Base-by-base conservation (phyloP, 2,888 invertebrate genomes). In the Anarsia innoxiella region DNA sequence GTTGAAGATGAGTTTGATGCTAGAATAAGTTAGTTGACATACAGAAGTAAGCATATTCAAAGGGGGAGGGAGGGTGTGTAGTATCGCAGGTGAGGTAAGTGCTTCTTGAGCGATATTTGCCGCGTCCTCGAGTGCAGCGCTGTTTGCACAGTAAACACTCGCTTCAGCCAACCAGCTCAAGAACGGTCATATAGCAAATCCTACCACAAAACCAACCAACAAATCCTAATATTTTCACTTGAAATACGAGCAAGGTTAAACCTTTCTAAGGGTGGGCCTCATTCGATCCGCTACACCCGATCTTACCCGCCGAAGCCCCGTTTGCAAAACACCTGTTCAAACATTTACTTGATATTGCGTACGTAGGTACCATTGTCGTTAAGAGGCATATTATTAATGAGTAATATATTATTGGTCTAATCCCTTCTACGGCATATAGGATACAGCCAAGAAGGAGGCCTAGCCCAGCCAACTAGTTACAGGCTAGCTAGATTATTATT, bases 141-240 rank as follows among this genome's bases (percentile, higher is more conserved):
- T 78, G 69, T 82, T 77, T 79, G 70, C 64, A 49, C 41, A 53
- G 57, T 69, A 78, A 76, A 79, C 69, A 76, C 59, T 59, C 48
- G 33, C 40, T 39, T 11, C 19, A 32, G 30, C 25, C 36, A n/a
- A 12, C 28, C 23, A 23, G 30, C 23, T 12, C 19, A 19, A 28
- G 31, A 19, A 30, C 3, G 30, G 27, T 12, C 12, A 27, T 27
- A 4, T 10, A 23, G 12, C n/a, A 12, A 23, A 33, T 25, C 25
- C 25, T 14, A 14, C 25, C 10, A 33, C 32, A 13, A 33, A 33
- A 33, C 25, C 25, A 25, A 13, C 23, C 25, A 13, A 23, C 23
- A 23, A 23, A 31, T 31, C 14, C 12, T 25, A 12, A 29, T 30
- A 30, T 30, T 36, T 36, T 23, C 32, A 33, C 25, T 25, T 33